phyloP scores from a whole-genome alignment of 1,140 invertebrate genomes.

The Eueides isabella region DNA sequence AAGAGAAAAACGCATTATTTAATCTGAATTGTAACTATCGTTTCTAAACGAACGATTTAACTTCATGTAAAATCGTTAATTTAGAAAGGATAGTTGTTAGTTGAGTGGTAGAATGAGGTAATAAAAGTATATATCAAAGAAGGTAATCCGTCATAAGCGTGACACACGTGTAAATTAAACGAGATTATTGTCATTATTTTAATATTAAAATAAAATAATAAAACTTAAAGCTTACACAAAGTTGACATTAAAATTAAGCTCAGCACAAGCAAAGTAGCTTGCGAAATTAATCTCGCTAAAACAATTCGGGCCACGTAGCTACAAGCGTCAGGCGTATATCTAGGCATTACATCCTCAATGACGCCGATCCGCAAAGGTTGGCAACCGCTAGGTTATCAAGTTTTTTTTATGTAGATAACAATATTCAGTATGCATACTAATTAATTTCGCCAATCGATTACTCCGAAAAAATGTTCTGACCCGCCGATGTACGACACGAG shows the following conservation, averaged over 20 bases:
- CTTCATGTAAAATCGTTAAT: too few species aligned
- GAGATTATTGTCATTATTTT: too few species aligned
- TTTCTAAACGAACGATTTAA: too few species aligned
- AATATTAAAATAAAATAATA: not conserved
- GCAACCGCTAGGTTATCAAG: constrained; percentile 36
- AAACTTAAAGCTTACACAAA: not conserved
- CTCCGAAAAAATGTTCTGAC: constrained; percentile 19
- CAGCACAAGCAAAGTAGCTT: not conserved
- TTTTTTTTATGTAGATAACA: constrained; percentile 33
- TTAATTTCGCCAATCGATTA: constrained; percentile 38
- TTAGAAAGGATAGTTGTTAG: too few species aligned
- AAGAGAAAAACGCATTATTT: too few species aligned
- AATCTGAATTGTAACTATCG: too few species aligned
- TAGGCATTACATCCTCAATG: constrained; percentile 19
- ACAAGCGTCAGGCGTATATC: not conserved
- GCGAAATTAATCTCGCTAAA: not conserved
- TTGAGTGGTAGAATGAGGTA: too few species aligned
- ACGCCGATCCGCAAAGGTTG: constrained; percentile 13
- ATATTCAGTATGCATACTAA: constrained; percentile 31
- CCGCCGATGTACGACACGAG: constrained; percentile 19
- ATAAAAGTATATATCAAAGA: too few species aligned
- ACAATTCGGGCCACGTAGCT: not conserved
- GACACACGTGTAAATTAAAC: too few species aligned
- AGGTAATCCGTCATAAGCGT: too few species aligned
- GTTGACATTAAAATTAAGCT: not conserved